Percentiles rank a stretch among this genome's conserved stretches.
Conservation (phyloP, 2,113 vertebrate species). For the Paramormyrops kingsleyae region DNA sequence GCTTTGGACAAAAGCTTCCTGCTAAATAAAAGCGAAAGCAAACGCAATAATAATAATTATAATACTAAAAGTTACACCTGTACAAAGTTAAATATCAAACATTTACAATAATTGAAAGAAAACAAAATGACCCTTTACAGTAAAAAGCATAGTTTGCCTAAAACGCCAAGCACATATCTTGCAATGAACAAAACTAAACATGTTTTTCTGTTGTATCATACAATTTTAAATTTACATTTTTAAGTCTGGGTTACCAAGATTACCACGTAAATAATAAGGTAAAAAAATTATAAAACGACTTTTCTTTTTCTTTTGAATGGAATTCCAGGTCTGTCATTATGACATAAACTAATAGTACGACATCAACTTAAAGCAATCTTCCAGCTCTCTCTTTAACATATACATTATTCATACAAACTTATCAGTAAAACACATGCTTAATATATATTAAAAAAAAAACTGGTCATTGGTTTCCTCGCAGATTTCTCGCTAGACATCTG, state of each 20-base stretch:
- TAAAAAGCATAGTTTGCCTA: background rate
- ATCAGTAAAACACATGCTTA: background rate
- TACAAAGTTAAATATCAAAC: background rate
- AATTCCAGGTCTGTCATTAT: background rate
- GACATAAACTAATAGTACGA: background rate
- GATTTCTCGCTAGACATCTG: background rate
- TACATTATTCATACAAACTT: background rate
- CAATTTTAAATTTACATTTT: background rate
- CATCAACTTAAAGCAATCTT: background rate
- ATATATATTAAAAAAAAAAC: background rate
- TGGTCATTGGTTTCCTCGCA: background rate
- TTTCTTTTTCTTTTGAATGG: background rate
- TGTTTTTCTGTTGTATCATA: background rate
- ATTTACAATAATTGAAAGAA: background rate
- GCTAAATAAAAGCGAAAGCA: background rate
- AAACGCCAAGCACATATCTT: background rate
- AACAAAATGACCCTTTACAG: background rate
- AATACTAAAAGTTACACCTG: background rate
- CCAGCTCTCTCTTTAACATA: background rate
- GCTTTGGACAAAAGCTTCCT: background rate
- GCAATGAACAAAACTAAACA: background rate
- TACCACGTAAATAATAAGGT: background rate
- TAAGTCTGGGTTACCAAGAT: background rate
- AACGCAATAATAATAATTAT: background rate
- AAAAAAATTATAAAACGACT: background rate